phyloP scores from a whole-genome alignment of 2,797 vertebrate genomes.

The Neoniphon sammara region DNA sequence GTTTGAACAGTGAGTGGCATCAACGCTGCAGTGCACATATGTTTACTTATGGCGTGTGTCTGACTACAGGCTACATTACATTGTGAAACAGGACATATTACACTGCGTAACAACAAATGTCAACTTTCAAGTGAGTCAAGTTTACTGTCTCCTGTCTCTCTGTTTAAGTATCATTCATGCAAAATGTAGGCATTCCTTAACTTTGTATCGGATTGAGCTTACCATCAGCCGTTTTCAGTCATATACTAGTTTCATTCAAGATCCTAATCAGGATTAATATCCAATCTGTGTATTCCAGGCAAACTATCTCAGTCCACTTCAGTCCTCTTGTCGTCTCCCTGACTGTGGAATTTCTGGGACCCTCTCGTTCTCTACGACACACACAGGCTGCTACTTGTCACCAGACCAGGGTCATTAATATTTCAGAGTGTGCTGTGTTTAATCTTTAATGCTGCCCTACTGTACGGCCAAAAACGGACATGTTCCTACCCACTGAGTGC shows the following conservation, averaged over 20 bases:
- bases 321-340: slow-evolving; percentile 23
- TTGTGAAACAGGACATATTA: too few species aligned
- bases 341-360: slow-evolving; percentile 63
- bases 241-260: slow-evolving; percentile 52
- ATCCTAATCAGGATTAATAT: slow-evolving; percentile 34
- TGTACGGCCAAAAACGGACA: slow-evolving; percentile 43
- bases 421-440: slow-evolving; percentile 67
- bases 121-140: too few species aligned
- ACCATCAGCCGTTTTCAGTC: slow-evolving; percentile 74
- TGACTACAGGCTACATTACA: too few species aligned
- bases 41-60: slow-evolving; percentile 21
- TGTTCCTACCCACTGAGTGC: slow-evolving; percentile 31
- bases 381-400: slow-evolving; percentile 54
- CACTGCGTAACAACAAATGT: too few species aligned
- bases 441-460: slow-evolving; percentile 72
- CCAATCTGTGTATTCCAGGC: slow-evolving; percentile 40
- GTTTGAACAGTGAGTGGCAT: background rate
- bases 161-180: background rate
- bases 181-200: background rate
- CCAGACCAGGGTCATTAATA: slow-evolving; percentile 74
- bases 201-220: slow-evolving; percentile 41
- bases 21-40: background rate
- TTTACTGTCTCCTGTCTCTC: background rate
- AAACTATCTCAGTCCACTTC: background rate
- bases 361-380: slow-evolving; percentile 31